Evolutionary conservation across 2,797 vertebrate genomes (phyloP), one percentile per base, ranked within the genome.

Genomic region (Falco biarmicus): DNA sequence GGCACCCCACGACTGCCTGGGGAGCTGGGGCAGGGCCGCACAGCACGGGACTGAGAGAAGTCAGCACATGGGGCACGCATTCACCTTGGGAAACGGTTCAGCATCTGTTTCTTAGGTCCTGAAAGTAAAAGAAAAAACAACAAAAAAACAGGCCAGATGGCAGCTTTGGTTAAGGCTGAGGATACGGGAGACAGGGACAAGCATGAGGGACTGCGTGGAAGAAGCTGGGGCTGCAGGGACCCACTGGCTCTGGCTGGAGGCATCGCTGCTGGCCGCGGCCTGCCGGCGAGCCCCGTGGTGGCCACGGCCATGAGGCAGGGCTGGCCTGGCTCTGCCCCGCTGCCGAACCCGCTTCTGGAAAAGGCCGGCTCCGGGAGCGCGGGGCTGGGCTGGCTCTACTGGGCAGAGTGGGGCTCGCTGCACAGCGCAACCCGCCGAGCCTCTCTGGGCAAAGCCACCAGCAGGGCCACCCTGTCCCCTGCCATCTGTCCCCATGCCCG

Each of bases 111-210:
- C 71, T 68, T 75, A 54, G 71, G 43, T 92, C 89, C 88, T 78
- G 65, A 83, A 91, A 89, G 81, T 24, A 50, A 84, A 96, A 88
- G 28, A 89, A 78, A 76, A 39, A 76, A 18, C 29, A 89, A 84
- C 17, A 82, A 17, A 84, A 84, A 84, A 39, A 0, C 17, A 80
- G 68, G 69, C 88, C 89, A 75, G 75, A 85, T 48, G 89, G 81
- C 84, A 95, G 86, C 92, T 96, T 95, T 97, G 96, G 96, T 96
- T 95, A 91, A 77, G 87, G 87, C 86, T 94, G 95, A 93, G 71
- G 87, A 75, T 51, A 57, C 0, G 1, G 81, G 89, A 84, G 53
- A 79, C 6, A 24, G 37, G 90, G 81, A 81, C 18, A 63, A 79
- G 77, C 54, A 34, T 0, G n/a, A 54, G 51, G 59, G 41, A 85